Base-by-base conservation (phyloP, 2,888 invertebrate genomes). In the Cephus rjabovi region DNA sequence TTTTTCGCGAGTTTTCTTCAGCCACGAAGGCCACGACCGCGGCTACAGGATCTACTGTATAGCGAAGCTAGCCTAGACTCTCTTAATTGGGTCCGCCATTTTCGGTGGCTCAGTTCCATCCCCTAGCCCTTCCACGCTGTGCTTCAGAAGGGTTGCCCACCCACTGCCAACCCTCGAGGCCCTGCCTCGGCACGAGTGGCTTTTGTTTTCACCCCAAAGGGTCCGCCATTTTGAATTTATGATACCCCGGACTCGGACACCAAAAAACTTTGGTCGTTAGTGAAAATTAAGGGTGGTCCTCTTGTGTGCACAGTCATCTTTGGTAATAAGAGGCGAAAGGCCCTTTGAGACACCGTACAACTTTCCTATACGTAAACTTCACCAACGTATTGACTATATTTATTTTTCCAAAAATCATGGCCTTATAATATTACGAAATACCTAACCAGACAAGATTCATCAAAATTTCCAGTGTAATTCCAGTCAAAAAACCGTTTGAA, bases 1-100 rank as follows among this genome's bases (percentile, higher is more conserved):
- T 56, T 56, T 56, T 56, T 23, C 40, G 40, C 40, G 23, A 56
- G 40, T 56, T 56, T 23, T 23, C 40, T 56, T 56, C 15, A 56
- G 40, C 23, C 6, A 23, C 15, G 6, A 56, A 56, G 40, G 40
- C 40, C 40, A 56, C 6, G 23, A 6, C 1, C 40, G 40, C 2
- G 9, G 40, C 23, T 56, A 15, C 15, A 0, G 40, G 40, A 1
- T 56, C 15, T 23, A 78, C 78, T 82, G 77, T 81, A 79, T 80
- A 82, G 85, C 84, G 85, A 11, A 34, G 85, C 83, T 85, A 85
- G 86, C 85, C 90, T 87, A 88, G 89, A 86, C 88, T 87, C 86
- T 82, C 88, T 90, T 91, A 91, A 91, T 91, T 91, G 91, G 91
- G 91, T 91, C 91, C 91, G 91, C 91, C 91, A 91, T 91, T 91